Conservation (phyloP, 2,888 invertebrate species). For the Himalopsyche kuldschensis region DNA sequence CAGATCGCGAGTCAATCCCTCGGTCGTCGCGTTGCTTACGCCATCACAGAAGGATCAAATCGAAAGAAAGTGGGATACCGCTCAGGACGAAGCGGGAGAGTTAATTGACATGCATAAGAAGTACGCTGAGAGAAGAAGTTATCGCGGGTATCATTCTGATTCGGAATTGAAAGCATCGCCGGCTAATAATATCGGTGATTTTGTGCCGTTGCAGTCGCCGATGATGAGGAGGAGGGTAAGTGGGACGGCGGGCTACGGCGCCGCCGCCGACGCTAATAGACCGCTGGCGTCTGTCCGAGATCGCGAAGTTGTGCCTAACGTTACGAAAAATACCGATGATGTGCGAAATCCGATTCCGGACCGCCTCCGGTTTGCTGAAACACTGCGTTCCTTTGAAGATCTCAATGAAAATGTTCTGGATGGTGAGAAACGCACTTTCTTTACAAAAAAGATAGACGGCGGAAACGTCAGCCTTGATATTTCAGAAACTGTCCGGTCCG, state of each 20-base stretch:
- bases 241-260: slow-evolving; percentile 40
- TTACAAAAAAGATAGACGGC: slow-evolving; percentile 8
- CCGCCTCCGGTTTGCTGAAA: slow-evolving; percentile 37
- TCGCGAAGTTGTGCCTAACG: slow-evolving; percentile 47
- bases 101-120: slow-evolving; percentile 71
- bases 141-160: slow-evolving; percentile 50
- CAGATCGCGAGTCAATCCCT: slow-evolving; percentile 63
- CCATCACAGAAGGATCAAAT: slow-evolving; percentile 69
- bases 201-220: slow-evolving; percentile 28
- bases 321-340: slow-evolving; percentile 15
- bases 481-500: neutral
- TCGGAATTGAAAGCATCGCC: slow-evolving; percentile 40
- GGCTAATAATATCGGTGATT: slow-evolving; percentile 39
- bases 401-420: slow-evolving; percentile 28
- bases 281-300: slow-evolving; percentile 66
- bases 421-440: slow-evolving; percentile 14
- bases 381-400: slow-evolving; percentile 36
- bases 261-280: slow-evolving; percentile 50
- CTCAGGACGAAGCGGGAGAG: slow-evolving; percentile 60
- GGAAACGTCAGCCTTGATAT: neutral
- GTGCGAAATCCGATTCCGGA: slow-evolving; percentile 12
- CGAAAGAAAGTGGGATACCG: slow-evolving; percentile 58
- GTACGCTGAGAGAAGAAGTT: slow-evolving; percentile 66
- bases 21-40: slow-evolving; percentile 68
- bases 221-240: neutral